Percentiles rank a stretch among this genome's conserved stretches.
These are phyloP conservation scores for Papilio gigon DNA, from an alignment of 2,888 invertebrate species.

Conservation along the genomic window DNA sequence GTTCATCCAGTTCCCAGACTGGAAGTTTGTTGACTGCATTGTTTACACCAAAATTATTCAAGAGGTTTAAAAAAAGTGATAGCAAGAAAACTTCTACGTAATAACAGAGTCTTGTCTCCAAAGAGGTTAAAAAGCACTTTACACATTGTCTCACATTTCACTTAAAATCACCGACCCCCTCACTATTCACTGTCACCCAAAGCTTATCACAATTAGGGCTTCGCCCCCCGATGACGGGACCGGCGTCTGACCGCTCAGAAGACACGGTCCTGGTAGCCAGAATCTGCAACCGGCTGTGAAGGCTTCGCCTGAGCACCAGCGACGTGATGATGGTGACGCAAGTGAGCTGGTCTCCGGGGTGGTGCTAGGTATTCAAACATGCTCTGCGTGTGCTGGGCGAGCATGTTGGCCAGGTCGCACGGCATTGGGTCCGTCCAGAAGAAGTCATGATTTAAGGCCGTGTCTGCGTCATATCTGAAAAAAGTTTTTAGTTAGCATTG, in stretches of 20 bases:
- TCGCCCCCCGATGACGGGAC: slow-evolving; percentile 8
- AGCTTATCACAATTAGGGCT: background rate
- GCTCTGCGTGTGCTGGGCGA: slow-evolving; percentile 93
- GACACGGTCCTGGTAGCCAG: slow-evolving; percentile 92
- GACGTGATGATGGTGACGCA: slow-evolving; percentile 86
- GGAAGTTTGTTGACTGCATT: no score
- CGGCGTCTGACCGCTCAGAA: slow-evolving; percentile 77
- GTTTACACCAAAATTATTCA: no score
- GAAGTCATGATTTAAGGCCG: slow-evolving; percentile 97
- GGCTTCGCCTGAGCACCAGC: slow-evolving; percentile 71
- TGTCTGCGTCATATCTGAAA: slow-evolving; percentile 89
- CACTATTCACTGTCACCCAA: slow-evolving; percentile 16
- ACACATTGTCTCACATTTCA: background rate
- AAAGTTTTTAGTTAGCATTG: no score
- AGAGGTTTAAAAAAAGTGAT: no score
- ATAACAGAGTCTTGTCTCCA: no score
- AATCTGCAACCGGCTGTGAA: slow-evolving; percentile 85
- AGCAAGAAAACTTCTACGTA: no score
- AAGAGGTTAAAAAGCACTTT: no score
- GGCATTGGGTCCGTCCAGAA: slow-evolving; percentile 99
- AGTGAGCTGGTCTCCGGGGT: slow-evolving; percentile 87
- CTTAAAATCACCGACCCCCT: background rate
- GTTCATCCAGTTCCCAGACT: no score
- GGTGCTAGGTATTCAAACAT: slow-evolving; percentile 95
- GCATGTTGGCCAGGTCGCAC: slow-evolving; percentile 93